Percentiles rank a stretch among this genome's conserved stretches.
Evolutionary conservation across 2,888 invertebrate species (phyloP).

Genomic region (Cerastis rubricosa): DNA sequence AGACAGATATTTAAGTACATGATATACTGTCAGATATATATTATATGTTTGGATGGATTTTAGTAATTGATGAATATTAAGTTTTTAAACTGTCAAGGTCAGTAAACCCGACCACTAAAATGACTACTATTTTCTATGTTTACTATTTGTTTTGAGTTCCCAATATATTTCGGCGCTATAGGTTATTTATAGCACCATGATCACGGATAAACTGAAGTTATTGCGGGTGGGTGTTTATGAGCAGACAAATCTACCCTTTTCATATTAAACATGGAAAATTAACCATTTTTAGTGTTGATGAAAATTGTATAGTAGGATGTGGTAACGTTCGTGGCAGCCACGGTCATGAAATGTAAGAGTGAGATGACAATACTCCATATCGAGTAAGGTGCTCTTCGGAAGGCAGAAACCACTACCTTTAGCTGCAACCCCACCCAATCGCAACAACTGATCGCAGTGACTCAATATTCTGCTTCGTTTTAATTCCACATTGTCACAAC

Average conservation of each 20-base stretch:
- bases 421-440: background rate
- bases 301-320: background rate
- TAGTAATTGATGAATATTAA: constrained; percentile 5
- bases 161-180: too few relatives aligned
- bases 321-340: background rate
- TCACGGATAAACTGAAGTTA: too few relatives aligned
- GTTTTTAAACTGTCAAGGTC: too few relatives aligned
- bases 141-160: too few relatives aligned
- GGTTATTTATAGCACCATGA: too few relatives aligned
- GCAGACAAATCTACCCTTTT: too few relatives aligned
- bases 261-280: too few relatives aligned
- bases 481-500: too few relatives aligned
- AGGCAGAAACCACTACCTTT: background rate
- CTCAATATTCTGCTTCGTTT: background rate
- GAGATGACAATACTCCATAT: background rate
- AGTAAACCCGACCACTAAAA: too few relatives aligned
- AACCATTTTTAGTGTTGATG: background rate
- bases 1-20: constrained; percentile 85
- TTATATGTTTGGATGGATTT: constrained; percentile 19
- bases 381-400: background rate
- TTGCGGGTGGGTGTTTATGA: too few relatives aligned
- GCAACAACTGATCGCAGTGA: background rate
- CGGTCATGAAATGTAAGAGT: background rate
- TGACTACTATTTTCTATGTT: too few relatives aligned
- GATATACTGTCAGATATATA: background rate